phyloP scores from a whole-genome alignment of 2,113 vertebrate genomes.

The Chionis minor region DNA sequence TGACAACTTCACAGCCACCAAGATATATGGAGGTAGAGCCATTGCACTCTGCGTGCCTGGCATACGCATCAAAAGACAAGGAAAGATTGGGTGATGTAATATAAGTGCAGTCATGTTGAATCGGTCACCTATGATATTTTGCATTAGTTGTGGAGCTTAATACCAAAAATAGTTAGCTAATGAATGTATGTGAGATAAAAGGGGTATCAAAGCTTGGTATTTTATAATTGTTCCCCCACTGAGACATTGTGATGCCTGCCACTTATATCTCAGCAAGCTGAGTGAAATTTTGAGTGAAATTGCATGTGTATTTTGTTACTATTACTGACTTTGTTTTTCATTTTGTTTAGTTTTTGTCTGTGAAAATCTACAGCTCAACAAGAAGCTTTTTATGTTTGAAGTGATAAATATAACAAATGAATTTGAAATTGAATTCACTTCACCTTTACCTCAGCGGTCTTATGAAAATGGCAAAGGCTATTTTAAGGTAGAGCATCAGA shows the following conservation, averaged over 20 bases:
- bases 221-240: background rate
- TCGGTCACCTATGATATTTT: background rate
- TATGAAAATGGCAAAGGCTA: background rate
- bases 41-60: background rate
- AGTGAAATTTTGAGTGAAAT: background rate
- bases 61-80: background rate
- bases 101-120: background rate
- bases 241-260: background rate
- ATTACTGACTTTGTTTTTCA: background rate
- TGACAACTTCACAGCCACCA: background rate
- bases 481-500: background rate
- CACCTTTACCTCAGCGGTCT: background rate
- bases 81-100: background rate
- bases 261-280: background rate
- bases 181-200: background rate
- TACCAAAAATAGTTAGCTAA: background rate
- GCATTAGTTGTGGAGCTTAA: background rate
- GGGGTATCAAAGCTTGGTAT: background rate
- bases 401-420: background rate
- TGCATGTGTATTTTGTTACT: background rate
- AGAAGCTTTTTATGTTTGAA: background rate
- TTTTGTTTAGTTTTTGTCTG: background rate
- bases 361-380: background rate
- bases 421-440: background rate
- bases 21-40: background rate